Conservation (phyloP, 2,113 vertebrate genomes). For the Sphyrna mokarran region DNA sequence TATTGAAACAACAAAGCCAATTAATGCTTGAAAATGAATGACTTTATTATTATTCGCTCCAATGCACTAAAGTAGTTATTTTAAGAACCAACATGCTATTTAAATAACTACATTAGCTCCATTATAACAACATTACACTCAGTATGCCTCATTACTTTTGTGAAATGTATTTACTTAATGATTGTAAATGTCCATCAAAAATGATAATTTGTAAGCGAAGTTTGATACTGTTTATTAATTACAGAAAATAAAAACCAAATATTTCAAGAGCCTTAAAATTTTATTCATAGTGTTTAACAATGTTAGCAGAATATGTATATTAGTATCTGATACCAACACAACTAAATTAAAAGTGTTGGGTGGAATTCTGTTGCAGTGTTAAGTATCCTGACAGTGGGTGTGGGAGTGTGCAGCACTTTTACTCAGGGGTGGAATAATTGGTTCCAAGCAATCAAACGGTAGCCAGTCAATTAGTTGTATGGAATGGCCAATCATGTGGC, state of each 20-base stretch:
- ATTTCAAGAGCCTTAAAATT: background rate
- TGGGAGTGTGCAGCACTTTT: background rate
- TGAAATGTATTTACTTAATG: background rate
- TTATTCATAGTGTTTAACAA: background rate
- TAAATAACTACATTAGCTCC: background rate
- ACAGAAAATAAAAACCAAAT: background rate
- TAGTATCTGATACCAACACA: too few relatives aligned
- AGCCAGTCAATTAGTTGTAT: background rate
- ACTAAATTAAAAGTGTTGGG: background rate
- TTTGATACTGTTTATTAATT: background rate
- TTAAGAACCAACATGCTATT: background rate
- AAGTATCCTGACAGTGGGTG: background rate
- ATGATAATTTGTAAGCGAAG: background rate
- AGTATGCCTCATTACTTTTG: background rate
- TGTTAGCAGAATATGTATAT: too few relatives aligned
- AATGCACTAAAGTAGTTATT: background rate
- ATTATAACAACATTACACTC: constrained; percentile 17
- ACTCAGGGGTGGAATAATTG: background rate
- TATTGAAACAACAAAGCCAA: background rate
- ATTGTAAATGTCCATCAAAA: background rate
- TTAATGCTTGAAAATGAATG: background rate
- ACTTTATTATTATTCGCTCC: background rate
- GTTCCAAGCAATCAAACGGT: too few relatives aligned
- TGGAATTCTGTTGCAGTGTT: background rate
- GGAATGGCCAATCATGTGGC: too few relatives aligned